Base-by-base conservation (phyloP, 2,888 invertebrate genomes). In the Drosophila kanekoi region DNA sequence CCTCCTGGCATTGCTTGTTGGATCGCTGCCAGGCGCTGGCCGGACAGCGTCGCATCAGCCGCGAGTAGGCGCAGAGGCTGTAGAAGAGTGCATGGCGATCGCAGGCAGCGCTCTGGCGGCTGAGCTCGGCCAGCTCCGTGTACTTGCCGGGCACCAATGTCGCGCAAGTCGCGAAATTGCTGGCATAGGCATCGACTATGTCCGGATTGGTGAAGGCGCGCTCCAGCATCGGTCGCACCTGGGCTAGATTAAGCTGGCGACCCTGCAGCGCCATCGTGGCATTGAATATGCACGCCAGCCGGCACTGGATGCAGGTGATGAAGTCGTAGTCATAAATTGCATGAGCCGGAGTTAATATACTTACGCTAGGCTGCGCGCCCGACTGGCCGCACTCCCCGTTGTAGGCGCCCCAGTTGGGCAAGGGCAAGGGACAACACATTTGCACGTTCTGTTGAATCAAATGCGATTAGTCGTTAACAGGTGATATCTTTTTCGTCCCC, bases 201-300 rank as follows among this genome's bases (percentile, higher is more conserved):
- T 72, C 44, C 23, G 56, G 51, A 45, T 62, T 70, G 38, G n/a
- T 16, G 10, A 77, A 85, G 10, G 73, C 79, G 6, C 73, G 75
- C 32, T 79, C 58, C 51, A 86, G 32, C 85, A 87, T 87, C 16
- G 83, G 72, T 18, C 83, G 65, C 10, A 86, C 53, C 1, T 63
- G 57, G 3, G n/a, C 43, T 0, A 65, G 28, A n/a, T 71, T 70
- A 2, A 86, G 59, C 1, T 47, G 57, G 4, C 38, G 66, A 11
- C 71, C 78, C 1, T 72, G 65, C 53, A 86, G 43, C 4, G 72
- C 68, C 8, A 48, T 57, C 4, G 72, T 75, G 8, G 58, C 72
- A 64, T 85, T 83, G 20, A 86, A 87, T n/a, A 87, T 76, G 69
- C 86, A 86, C 0, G 59, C 79, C n/a, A 87, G 48, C 5, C 81